Base-by-base conservation (phyloP, 1,140 invertebrate genomes). In the Zaprionus capensis region DNA sequence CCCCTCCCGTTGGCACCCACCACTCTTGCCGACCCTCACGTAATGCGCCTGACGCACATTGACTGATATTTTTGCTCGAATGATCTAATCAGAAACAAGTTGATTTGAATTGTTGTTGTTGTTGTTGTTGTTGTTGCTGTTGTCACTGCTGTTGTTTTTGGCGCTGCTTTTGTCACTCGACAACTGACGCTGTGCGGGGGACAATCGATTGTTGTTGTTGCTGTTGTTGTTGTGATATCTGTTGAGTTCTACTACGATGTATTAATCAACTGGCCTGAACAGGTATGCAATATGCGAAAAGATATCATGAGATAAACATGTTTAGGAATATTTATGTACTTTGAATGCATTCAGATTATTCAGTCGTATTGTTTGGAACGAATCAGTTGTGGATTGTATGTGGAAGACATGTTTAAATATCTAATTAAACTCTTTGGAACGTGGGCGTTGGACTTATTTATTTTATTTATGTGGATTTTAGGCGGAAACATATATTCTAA, bases 61-160 rank as follows among this genome's bases (percentile, higher is more conserved):
- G 83, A 84, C 83, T 88, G 84, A 87, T 82, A 87, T 87, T 88
- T 88, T 77, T 77, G 78, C 71, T 78, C 69, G 74, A 81, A 88
- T 87, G 83, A 87, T 87, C 83, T 87, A 87, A 87, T 87, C 84
- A 88, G 76, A 80, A 87, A 81, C 73, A 84, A 88, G 83, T 87
- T 87, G 76, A 82, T 86, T 87, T 87, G 69, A 87, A 86, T 85
- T 86, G 82, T 85, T 86, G 82, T 79, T 76, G 71, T 20, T 74
- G 36, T 71, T 58, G 1, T 49, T 56, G 36, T 14, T 51, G 66
- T 55, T 70, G 24, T 44, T 63, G 24, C 31, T 63, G 34, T 22
- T 53, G 15, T 44, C 38, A 26, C 24, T 62, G 49, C 2, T 63
- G 34, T 51, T 74, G 17, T 28, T 74, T 44, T 61, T 56, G 64